phyloP scores from a whole-genome alignment of 2,113 vertebrate genomes.

The Chaetodon trifascialis region DNA sequence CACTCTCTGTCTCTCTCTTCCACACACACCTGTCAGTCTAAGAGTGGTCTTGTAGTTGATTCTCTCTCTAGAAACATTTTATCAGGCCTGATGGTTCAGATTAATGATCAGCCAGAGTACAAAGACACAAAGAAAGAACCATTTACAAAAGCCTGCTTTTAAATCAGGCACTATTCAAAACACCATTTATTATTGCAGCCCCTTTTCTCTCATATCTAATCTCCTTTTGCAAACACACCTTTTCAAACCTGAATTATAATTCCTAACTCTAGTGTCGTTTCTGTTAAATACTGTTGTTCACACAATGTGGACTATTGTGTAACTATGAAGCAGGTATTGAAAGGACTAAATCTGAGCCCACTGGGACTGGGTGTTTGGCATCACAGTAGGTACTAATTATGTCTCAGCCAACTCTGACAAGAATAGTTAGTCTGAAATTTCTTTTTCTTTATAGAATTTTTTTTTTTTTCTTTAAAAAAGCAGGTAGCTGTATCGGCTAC shows the following conservation, averaged over 20 bases:
- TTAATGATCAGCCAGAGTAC: constrained; percentile 75
- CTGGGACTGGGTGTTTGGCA: constrained; percentile 3
- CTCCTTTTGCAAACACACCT: neutral
- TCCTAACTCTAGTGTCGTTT: constrained; percentile 9
- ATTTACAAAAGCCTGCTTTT: constrained; percentile 62
- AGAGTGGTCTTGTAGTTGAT: constrained; percentile 46
- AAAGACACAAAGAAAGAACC: constrained; percentile 68
- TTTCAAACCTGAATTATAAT: constrained; percentile 31
- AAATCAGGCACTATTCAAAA: constrained; percentile 53
- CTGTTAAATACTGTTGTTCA: constrained; percentile 24
- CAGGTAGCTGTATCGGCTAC: neutral
- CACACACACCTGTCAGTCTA: constrained; percentile 27
- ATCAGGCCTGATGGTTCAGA: constrained; percentile 72
- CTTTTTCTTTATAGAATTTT: neutral
- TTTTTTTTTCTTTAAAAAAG: too few species aligned
- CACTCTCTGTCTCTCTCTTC: constrained; percentile 6
- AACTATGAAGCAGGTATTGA: neutral
- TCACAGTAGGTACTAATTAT: neutral
- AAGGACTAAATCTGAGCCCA: neutral
- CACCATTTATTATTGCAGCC: constrained; percentile 39
- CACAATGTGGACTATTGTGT: constrained; percentile 23
- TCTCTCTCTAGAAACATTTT: constrained; percentile 66
- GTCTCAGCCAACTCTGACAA: neutral
- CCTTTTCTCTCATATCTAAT: constrained; percentile 50
- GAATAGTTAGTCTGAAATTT: neutral